phyloP scores from a whole-genome alignment of 2,797 vertebrate genomes.

The Emys orbicularis region DNA sequence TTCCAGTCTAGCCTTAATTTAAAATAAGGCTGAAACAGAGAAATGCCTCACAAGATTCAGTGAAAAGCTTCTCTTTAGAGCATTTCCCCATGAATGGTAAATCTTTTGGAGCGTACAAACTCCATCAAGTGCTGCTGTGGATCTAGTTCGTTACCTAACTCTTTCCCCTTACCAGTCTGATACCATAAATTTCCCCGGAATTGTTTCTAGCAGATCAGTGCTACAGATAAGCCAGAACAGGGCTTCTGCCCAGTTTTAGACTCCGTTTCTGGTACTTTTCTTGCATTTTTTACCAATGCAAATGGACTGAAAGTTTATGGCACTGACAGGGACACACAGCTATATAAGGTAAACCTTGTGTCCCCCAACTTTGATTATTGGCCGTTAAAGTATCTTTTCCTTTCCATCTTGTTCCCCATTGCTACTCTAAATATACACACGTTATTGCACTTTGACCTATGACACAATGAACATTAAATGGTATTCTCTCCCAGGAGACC shows the following conservation, averaged over 20 bases:
- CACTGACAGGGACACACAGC: not conserved
- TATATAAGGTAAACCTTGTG: not conserved
- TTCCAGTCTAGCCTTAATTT: not conserved
- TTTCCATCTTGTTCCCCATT: not conserved
- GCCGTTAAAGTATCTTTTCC: not conserved
- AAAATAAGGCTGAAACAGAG: not conserved
- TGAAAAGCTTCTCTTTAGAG: not conserved
- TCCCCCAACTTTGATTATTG: not conserved
- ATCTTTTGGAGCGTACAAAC: not conserved
- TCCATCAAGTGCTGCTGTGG: not conserved
- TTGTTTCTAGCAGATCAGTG: not conserved
- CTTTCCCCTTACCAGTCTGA: not conserved
- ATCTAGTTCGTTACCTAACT: not conserved
- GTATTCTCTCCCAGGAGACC: not conserved
- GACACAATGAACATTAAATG: not conserved
- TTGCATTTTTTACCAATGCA: not conserved
- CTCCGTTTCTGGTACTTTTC: not conserved
- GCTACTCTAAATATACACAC: not conserved
- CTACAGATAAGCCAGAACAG: not conserved
- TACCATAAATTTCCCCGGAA: too few relatives aligned
- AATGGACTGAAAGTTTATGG: not conserved
- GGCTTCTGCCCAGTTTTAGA: not conserved
- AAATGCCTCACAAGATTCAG: not conserved
- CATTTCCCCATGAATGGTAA: not conserved
- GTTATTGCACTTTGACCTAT: not conserved